Base-by-base conservation (phyloP, 2,888 invertebrate species). In the Stenolophus ochropezus region DNA sequence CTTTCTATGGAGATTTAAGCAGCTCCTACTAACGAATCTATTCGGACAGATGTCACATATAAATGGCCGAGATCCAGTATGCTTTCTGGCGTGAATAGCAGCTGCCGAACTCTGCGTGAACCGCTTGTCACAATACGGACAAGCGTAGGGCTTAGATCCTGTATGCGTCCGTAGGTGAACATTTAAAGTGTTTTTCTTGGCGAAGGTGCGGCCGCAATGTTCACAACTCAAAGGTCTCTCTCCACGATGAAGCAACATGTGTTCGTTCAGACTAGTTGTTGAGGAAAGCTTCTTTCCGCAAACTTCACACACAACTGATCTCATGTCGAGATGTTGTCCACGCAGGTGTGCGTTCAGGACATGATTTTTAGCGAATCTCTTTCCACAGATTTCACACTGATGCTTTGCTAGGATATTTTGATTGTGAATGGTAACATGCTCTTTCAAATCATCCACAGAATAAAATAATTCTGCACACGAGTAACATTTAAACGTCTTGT, bases 401-500 rank as follows among this genome's bases (percentile, higher is more conserved):
- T 85, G 84, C 14, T 86, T 85, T n/a, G 75, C 75, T 47, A 84
- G 86, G 65, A 86, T 87, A 25, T 86, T 86, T 20, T 85, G 87
- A 0, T 86, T 87, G 82, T 88, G 87, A 3, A 86, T 84, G 47
- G 86, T 83, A 89, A 89, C 89, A 84, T 89, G 89, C 25, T 88
- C 83, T 76, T 88, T 89, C 27, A 89, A 83, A 83, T 88, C 88
- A 83, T 89, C 89, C 74, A 87, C 86, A 83, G 89, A 89, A 73
- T 88, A 88, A 83, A 89, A 89, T 33, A 86, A 85, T 82, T 89
- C 89, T 49, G 88, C 87, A 83, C 90, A 90, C 25, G 89, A 88
- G 20, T 87, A 87, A 83, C 89, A 90, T 76, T 88, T 86, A 84
- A 90, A 88, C n/a, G 88, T 84, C 47, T 85, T 86, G 2, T 61